Percentiles rank a stretch among this genome's conserved stretches.
Evolutionary conservation across 2,888 invertebrate species (phyloP).

Genomic region (Zonitis immaculata): DNA sequence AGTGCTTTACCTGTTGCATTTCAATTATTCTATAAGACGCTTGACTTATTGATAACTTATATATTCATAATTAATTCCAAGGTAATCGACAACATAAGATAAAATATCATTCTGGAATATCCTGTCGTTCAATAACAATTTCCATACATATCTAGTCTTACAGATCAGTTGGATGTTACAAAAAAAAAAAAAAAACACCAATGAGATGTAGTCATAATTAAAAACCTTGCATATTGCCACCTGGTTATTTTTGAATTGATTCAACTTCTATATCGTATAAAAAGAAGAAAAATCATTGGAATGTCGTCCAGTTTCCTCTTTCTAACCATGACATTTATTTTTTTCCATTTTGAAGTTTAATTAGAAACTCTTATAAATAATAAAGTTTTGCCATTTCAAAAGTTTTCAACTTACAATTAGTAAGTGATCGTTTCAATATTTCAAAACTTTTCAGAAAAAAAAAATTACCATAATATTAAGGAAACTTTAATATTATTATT

Average conservation of each 20-base stretch:
- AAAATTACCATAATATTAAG: too few species aligned
- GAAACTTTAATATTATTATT: too few species aligned
- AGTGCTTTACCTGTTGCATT: background rate
- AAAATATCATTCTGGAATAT: background rate
- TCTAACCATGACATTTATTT: background rate
- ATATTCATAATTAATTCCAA: background rate
- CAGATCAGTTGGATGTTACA: background rate
- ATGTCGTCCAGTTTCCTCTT: background rate
- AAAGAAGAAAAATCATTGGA: background rate
- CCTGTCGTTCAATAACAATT: background rate
- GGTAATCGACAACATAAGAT: conserved; percentile 1
- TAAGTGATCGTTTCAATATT: too few species aligned
- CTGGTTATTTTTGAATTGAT: background rate
- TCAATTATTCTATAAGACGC: background rate
- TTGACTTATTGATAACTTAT: background rate
- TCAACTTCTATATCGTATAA: background rate
- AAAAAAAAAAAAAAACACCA: background rate
- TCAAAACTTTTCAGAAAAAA: too few species aligned
- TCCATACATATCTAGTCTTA: conserved; percentile 1
- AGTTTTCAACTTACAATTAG: too few species aligned
- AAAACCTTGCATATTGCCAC: background rate
- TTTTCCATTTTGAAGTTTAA: background rate
- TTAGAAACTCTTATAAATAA: background rate
- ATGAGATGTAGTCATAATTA: background rate
- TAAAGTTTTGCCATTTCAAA: background rate